Conservation (phyloP, 2,113 vertebrate species). For the Megaleporinus macrocephalus region DNA sequence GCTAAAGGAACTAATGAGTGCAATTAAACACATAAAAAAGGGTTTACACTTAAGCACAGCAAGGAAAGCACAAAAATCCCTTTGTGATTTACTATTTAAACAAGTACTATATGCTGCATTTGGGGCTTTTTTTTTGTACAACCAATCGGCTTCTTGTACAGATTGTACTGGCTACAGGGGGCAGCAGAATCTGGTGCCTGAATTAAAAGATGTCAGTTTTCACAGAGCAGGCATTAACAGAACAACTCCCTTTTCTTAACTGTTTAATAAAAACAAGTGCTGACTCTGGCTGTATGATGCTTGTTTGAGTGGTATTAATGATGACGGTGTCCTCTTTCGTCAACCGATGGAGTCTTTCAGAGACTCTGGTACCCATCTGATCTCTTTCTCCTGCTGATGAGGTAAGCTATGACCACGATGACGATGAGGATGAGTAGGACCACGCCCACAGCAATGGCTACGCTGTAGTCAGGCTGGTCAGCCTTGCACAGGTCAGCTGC, state of each 20-base stretch:
- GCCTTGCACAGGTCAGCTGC: slow-evolving; percentile 73
- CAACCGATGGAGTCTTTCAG: slow-evolving; percentile 61
- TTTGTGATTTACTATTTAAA: neutral
- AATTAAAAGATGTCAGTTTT: slow-evolving; percentile 2
- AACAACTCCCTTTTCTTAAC: neutral
- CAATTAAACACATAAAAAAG: neutral
- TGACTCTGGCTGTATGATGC: neutral
- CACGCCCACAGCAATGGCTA: slow-evolving; percentile 82
- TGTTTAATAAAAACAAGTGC: neutral
- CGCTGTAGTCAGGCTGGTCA: slow-evolving; percentile 59
- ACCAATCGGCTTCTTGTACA: neutral
- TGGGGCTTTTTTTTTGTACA: no score
- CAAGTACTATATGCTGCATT: neutral
- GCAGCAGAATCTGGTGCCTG: neutral
- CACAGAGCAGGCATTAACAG: neutral
- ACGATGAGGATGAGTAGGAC: slow-evolving; percentile 78
- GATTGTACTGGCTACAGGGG: neutral
- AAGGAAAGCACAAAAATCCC: neutral
- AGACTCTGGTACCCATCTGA: slow-evolving; percentile 80
- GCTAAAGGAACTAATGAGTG: no score
- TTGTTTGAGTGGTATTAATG: neutral
- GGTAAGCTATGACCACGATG: slow-evolving; percentile 78
- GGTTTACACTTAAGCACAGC: neutral
- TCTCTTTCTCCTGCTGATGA: slow-evolving; percentile 70
- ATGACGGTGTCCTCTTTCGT: neutral